A percentile compares a stretch with the other conserved stretches of the same genome.
Evolutionary conservation across 2,113 vertebrate species (phyloP).

Genomic region (Tichodroma muraria): DNA sequence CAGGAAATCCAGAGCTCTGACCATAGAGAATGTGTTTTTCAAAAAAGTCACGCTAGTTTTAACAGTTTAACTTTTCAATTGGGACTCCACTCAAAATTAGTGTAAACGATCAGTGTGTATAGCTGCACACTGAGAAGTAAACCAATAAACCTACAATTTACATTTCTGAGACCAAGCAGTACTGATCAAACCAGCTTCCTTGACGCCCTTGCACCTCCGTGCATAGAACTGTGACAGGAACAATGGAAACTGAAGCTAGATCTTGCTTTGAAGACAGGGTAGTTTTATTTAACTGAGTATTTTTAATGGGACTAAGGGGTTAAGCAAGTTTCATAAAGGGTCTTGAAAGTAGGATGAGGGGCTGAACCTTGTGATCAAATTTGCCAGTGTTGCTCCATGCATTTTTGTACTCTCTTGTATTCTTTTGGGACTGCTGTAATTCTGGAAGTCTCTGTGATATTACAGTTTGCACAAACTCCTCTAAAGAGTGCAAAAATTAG

Average conservation of each 20-base stretch:
- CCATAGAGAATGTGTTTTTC: not conserved
- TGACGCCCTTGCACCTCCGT: not conserved
- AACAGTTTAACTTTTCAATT: not conserved
- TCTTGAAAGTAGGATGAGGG: not conserved
- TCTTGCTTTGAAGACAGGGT: not conserved
- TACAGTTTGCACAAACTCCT: not conserved
- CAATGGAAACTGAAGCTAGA: not conserved
- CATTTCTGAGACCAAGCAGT: not conserved
- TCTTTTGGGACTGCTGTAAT: not conserved
- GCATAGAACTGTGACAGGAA: not conserved
- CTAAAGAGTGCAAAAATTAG: not conserved
- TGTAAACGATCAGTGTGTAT: not conserved
- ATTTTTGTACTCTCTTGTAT: not conserved
- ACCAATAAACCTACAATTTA: not conserved
- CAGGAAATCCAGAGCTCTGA: not conserved
- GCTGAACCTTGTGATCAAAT: not conserved
- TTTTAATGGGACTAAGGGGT: not conserved
- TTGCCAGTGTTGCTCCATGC: not conserved
- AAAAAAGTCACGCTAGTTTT: not conserved
- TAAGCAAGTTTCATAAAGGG: not conserved
- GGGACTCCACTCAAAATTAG: not conserved
- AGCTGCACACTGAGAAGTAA: not conserved
- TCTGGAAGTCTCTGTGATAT: not conserved
- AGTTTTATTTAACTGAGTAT: not conserved
- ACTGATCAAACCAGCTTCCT: not conserved